A percentile compares a stretch with the other conserved stretches of the same genome.
Evolutionary conservation across 2,888 invertebrate genomes (phyloP).

Genomic region (Anthophora plumipes): DNA sequence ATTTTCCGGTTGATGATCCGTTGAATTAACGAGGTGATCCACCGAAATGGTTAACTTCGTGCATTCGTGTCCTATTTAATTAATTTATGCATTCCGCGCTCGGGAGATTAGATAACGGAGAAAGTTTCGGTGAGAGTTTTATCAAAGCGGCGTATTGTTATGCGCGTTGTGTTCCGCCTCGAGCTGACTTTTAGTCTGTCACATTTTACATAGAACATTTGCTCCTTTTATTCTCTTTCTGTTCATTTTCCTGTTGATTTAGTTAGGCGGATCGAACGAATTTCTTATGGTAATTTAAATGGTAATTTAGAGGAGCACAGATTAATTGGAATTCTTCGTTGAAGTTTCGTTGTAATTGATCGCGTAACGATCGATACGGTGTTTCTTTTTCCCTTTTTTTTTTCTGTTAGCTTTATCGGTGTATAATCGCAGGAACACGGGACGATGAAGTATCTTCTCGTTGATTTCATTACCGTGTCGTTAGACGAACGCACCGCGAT

Average conservation of each 20-base stretch:
- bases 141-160: neutral
- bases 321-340: conserved; percentile 6
- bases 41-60: neutral
- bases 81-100: neutral
- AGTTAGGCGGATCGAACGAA: neutral
- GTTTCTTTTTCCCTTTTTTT: no score
- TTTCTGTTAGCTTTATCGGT: neutral
- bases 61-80: neutral
- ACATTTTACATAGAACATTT: neutral
- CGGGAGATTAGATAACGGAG: neutral
- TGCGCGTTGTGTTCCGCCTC: neutral
- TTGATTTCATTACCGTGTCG: conserved; percentile 3
- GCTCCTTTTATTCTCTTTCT: neutral
- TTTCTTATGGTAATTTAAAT: conserved; percentile 1
- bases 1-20: conserved; percentile 4
- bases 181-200: neutral
- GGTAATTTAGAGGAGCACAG: neutral
- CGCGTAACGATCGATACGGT: conserved; percentile 5
- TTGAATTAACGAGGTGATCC: neutral
- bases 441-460: neutral
- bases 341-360: conserved; percentile 10
- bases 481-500: conserved; percentile 8
- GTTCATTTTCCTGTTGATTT: no score
- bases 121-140: neutral
- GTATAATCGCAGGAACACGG: neutral